Percentiles rank a stretch among this genome's conserved stretches.
phyloP scores from a whole-genome alignment of 2,888 invertebrate genomes.

The Ophion obscuratus region DNA sequence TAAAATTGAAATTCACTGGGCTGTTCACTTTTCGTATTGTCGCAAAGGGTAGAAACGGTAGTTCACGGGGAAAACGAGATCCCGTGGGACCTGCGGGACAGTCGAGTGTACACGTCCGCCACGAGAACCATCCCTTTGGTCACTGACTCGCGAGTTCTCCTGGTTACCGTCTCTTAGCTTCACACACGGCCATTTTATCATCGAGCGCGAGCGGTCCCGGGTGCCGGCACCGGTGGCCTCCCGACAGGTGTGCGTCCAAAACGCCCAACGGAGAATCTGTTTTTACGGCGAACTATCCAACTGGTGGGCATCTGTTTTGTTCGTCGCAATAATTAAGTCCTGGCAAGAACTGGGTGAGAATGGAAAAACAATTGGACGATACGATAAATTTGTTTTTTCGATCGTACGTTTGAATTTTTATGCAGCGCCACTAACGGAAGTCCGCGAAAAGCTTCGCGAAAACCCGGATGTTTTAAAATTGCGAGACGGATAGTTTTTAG shows the following conservation, averaged over 20 bases:
- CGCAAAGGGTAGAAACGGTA: neutral
- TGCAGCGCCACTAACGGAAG: constrained; percentile 18
- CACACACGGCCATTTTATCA: constrained; percentile 70
- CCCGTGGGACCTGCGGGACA: constrained; percentile 28
- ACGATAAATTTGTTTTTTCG: neutral
- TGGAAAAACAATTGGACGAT: neutral
- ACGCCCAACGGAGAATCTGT: neutral
- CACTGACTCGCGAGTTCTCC: constrained; percentile 66
- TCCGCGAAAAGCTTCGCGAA: neutral
- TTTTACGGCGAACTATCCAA: neutral
- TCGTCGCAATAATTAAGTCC: neutral
- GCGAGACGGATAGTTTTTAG: neutral
- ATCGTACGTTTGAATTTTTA: neutral
- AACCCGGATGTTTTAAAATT: neutral
- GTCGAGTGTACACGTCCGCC: constrained; percentile 61
- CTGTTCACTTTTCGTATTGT: neutral
- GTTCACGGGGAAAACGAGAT: neutral
- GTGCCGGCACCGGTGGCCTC: constrained; percentile 56
- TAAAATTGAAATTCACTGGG: neutral
- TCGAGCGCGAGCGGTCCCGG: constrained; percentile 47
- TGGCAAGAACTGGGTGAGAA: neutral
- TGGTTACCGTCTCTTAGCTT: constrained; percentile 55
- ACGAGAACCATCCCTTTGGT: constrained; percentile 69
- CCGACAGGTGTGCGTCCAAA: constrained; percentile 56
- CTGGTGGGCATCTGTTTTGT: neutral